Percentiles rank a stretch among this genome's conserved stretches.
Evolutionary conservation across 2,113 vertebrate genomes (phyloP).

Genomic region (Aphyosemion australe): DNA sequence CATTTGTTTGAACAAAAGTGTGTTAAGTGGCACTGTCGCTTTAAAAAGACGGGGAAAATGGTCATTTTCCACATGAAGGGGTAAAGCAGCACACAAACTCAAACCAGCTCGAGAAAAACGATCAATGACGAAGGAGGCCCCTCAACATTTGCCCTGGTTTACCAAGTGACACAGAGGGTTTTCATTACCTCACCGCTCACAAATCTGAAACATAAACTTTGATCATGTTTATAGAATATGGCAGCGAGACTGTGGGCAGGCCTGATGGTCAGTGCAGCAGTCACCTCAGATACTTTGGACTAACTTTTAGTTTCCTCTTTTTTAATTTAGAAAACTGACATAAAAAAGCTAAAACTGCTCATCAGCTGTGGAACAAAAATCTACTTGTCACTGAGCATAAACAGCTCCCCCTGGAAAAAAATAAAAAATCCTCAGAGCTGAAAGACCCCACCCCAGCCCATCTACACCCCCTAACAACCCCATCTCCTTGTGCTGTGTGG

Average conservation of each 20-base stretch:
- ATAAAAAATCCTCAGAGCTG: slow-evolving; percentile 24
- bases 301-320: background rate
- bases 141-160: slow-evolving; percentile 59
- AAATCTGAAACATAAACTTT: slow-evolving; percentile 60
- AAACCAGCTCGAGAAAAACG: slow-evolving; percentile 69
- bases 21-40: background rate
- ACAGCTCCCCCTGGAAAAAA: slow-evolving; percentile 60
- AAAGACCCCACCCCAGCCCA: slow-evolving; percentile 46
- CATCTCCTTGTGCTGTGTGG: slow-evolving; percentile 73
- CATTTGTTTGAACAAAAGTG: background rate
- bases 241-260: slow-evolving; percentile 55
- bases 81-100: slow-evolving; percentile 55
- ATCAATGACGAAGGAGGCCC: slow-evolving; percentile 61
- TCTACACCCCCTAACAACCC: slow-evolving; percentile 50
- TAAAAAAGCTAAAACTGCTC: slow-evolving; percentile 9
- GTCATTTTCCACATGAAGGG: slow-evolving; percentile 64
- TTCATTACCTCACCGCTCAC: slow-evolving; percentile 74
- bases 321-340: slow-evolving; percentile 19
- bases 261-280: slow-evolving; percentile 47
- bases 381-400: slow-evolving; percentile 64
- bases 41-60: slow-evolving; percentile 14
- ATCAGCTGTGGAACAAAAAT: slow-evolving; percentile 53
- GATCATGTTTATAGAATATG: slow-evolving; percentile 66
- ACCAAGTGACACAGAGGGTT: slow-evolving; percentile 68
- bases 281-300: slow-evolving; percentile 29